Base-by-base conservation (phyloP, 2,888 invertebrate genomes). In the Siphlonurus alternatus region DNA sequence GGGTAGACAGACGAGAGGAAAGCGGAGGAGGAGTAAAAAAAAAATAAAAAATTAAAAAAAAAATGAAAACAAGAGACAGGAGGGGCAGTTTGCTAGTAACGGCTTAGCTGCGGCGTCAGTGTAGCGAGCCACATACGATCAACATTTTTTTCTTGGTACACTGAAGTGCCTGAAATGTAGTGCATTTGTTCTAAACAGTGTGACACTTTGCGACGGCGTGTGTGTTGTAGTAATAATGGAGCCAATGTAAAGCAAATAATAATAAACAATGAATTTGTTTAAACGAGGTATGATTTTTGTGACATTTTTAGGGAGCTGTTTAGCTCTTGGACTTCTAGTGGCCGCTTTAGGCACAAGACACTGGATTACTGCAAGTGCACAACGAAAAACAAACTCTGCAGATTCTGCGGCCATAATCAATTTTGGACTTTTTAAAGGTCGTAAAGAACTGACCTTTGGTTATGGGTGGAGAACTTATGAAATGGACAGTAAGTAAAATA, bases 401-500 rank as follows among this genome's bases (percentile, higher is more conserved):
- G 82, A 83, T 65, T 86, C 87, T 59, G 85, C 85, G 63, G 93
- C 92, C 0, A 79, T 82, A 68, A 83, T 93, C 66, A 83, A 86
- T 72, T 90, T 93, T 73, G 95, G 95, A 0, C 80, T 96, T 7
- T 91, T 95, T 72, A 85, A 87, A 71, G 95, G 95, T 0, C 85
- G 84, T 67, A 91, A 92, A 74, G 84, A 86, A 69, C 76, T 95
- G 51, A 88, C 93, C 74, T 83, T 84, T 65, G 89, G 88, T 2
- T 88, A 90, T 71, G 94, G 93, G 2, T 83, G 84, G 80, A 83
- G 93, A 71, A 80, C 80, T 63, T 81, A 85, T 72, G 83, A 87
- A 66, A 83, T 93, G 67, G 86, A 88, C 73, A 86, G 92, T 93
- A 76, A 81, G 82, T 75, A 56, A 61, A 15, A 66, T 38, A 19